Base-by-base conservation (phyloP, 2,888 invertebrate genomes). In the Pristionchus mayeri region DNA sequence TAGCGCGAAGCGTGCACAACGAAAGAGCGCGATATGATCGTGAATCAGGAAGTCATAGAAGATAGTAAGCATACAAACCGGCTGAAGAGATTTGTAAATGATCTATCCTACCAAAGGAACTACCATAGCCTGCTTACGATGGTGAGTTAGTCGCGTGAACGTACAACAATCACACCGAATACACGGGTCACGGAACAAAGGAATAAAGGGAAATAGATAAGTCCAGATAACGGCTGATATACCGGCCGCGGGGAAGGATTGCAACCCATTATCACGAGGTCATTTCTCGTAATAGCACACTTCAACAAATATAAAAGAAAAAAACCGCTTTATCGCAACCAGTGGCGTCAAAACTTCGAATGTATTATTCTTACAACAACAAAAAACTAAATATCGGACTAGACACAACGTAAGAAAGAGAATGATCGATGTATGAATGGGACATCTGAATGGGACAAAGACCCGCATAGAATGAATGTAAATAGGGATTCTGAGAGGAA, bases 191-290 rank as follows among this genome's bases (percentile, higher is more conserved):
- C 67, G 67, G 30, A 67, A 67, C 67, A 67, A 67, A 67, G 67
- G 37, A n/a, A 40, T 63, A 37, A 37, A 30, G 37, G 0, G 37
- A 67, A 21, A 67, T 18, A 37, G 67, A 34, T 16, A 67, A 60
- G n/a, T 27, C 6, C 7, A 67, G 67, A 67, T 67, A 67, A 67
- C 67, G 67, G 67, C 67, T 37, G 67, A 37, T 34, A 67, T 40
- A 4, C n/a, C n/a, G n/a, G 18, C 67, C 37, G 34, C 18, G 67
- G 67, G 67, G 67, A 34, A 16, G 67, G 67, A 37, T 67, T 21
- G 67, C 67, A 67, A 67, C 67, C 67, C 67, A n/a, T 67, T 67
- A 21, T 67, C 67, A 40, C 67, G 67, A 67, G 67, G 37, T 67
- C 37, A 60, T 7, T n/a, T 30, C 34, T 67, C 67, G 67, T 67